Percentiles rank a stretch among this genome's conserved stretches.
phyloP scores from a whole-genome alignment of 2,888 invertebrate genomes.

The Ceramica pisi region DNA sequence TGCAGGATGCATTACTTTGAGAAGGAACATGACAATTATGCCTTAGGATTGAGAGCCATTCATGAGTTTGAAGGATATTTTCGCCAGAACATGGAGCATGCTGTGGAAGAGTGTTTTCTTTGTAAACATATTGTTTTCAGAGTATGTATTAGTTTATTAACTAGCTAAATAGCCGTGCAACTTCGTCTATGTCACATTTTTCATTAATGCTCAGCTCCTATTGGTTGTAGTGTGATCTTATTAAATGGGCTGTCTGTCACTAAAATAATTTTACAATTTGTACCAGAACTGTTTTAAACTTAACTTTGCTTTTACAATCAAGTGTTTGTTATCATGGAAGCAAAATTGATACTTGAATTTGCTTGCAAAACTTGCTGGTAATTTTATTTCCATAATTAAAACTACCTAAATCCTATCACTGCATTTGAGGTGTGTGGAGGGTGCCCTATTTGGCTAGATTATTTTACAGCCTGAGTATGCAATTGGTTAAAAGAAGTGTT shows the following conservation, averaged over 20 bases:
- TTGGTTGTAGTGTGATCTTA: no score
- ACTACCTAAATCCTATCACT: no score
- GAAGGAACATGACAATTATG: constrained; percentile 80
- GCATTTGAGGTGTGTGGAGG: no score
- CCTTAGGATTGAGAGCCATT: constrained; percentile 83
- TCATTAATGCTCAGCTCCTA: no score
- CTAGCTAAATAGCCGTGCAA: no score
- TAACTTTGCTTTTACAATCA: not conserved
- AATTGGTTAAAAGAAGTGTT: no score
- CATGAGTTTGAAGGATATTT: constrained; percentile 88
- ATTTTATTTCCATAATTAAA: not conserved
- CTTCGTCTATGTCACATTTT: no score
- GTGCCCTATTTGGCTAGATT: no score
- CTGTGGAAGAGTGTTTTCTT: constrained; percentile 83
- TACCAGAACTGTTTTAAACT: not conserved
- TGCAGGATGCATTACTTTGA: constrained; percentile 84
- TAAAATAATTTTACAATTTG: no score
- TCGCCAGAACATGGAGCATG: constrained; percentile 83
- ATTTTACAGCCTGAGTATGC: no score
- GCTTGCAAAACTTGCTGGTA: not conserved
- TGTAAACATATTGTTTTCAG: constrained; percentile 87
- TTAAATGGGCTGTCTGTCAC: no score
- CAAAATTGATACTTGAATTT: not conserved
- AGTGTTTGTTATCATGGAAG: not conserved
- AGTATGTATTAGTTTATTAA: constrained; percentile 71